Percentiles rank a stretch among this genome's conserved stretches.
Conservation (phyloP, 1,140 invertebrate genomes). For the Drosophila guanche region DNA sequence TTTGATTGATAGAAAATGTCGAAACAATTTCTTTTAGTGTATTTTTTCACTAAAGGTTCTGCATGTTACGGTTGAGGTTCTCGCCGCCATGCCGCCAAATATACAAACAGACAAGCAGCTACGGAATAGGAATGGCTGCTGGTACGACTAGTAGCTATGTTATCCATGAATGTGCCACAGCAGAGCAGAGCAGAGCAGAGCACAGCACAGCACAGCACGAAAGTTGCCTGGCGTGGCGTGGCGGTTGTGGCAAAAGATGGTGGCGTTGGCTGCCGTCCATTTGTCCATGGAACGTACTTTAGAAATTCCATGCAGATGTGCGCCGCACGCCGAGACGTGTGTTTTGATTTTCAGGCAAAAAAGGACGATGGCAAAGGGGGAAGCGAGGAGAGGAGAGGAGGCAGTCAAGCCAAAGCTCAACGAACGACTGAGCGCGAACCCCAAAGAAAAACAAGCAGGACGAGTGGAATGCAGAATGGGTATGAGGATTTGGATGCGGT, state of each 20-base stretch:
- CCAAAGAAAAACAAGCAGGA: slow-evolving; percentile 55
- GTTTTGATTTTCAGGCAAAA: slow-evolving; percentile 78
- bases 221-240: slow-evolving; percentile 44
- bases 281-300: slow-evolving; percentile 77
- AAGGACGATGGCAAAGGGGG: slow-evolving; percentile 27
- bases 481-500: slow-evolving; percentile 29
- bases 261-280: slow-evolving; percentile 48
- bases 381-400: slow-evolving; percentile 8
- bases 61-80: slow-evolving; percentile 62
- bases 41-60: slow-evolving; percentile 70
- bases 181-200: slow-evolving; percentile 21
- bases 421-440: slow-evolving; percentile 49
- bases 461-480: slow-evolving; percentile 2
- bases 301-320: slow-evolving; percentile 82
- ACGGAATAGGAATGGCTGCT: slow-evolving; percentile 50
- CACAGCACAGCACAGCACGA: slow-evolving; percentile 47
- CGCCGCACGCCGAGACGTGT: slow-evolving; percentile 80
- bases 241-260: slow-evolving; percentile 67
- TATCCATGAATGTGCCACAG: slow-evolving; percentile 68
- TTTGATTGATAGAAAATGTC: neutral
- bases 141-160: slow-evolving; percentile 64
- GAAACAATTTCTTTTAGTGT: slow-evolving; percentile 45
- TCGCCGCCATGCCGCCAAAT: slow-evolving; percentile 69
- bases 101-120: slow-evolving; percentile 71
- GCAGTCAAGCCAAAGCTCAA: slow-evolving; percentile 63